Evolutionary conservation across 2,888 invertebrate species (phyloP).

Genomic region (Lasioglossum malachurum): DNA sequence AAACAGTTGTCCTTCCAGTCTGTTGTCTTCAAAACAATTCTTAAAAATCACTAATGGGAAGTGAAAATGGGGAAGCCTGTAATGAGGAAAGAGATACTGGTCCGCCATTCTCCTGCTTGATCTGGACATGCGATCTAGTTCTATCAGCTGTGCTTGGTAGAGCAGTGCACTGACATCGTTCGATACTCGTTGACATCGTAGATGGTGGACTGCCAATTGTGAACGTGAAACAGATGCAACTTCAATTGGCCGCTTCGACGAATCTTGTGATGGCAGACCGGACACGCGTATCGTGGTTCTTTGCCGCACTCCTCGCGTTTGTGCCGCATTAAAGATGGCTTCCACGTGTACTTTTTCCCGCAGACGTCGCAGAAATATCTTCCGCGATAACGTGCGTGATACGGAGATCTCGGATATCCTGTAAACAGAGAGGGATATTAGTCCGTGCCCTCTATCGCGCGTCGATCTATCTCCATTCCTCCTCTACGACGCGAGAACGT

Average conservation of each 20-base stretch:
- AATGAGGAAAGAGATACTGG: no score
- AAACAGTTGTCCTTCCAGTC: no score
- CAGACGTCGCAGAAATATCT: slow-evolving; percentile 75
- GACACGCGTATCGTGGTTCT: slow-evolving; percentile 83
- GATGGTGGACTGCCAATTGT: slow-evolving; percentile 19
- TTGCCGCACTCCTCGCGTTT: slow-evolving; percentile 84
- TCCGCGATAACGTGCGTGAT: slow-evolving; percentile 67
- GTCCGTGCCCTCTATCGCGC: neutral
- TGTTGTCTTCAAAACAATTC: no score
- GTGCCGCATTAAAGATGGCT: slow-evolving; percentile 78
- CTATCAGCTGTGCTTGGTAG: neutral
- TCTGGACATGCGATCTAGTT: neutral
- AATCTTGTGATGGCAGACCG: slow-evolving; percentile 78
- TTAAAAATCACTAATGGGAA: no score
- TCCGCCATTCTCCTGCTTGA: neutral
- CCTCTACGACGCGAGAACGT: neutral
- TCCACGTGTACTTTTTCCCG: slow-evolving; percentile 79
- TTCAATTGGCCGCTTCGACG: slow-evolving; percentile 80
- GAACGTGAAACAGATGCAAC: slow-evolving; percentile 74
- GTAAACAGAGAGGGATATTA: slow-evolving; percentile 56
- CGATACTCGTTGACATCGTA: slow-evolving; percentile 13
- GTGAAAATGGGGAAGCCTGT: no score
- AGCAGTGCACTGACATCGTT: slow-evolving; percentile 1
- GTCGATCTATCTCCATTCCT: neutral
- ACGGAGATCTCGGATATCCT: slow-evolving; percentile 60